Percentiles rank a stretch among this genome's conserved stretches.
Evolutionary conservation across 2,113 vertebrate genomes (phyloP).

Genomic region (Ranitomeya imitator): DNA sequence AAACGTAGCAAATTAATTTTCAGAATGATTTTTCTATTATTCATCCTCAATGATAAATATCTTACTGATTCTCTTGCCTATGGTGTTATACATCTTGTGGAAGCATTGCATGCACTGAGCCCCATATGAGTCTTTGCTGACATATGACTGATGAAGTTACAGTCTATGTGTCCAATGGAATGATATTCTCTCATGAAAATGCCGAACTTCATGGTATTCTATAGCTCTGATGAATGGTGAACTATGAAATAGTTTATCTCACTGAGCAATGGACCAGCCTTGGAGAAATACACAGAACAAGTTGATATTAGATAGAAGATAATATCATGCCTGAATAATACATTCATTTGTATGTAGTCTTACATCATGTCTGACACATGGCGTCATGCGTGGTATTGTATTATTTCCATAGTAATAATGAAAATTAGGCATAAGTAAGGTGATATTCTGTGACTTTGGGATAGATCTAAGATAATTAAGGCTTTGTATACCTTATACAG

Average conservation of each 20-base stretch:
- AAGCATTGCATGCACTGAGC: constrained; percentile 1
- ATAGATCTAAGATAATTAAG: not conserved
- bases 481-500: not conserved
- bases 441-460: not conserved
- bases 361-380: constrained; percentile 26
- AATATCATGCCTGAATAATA: constrained; percentile 45
- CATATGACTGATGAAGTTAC: constrained; percentile 35
- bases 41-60: constrained; percentile 36
- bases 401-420: not conserved
- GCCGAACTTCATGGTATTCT: constrained; percentile 30
- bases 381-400: constrained; percentile 16
- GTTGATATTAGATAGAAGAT: constrained; percentile 31
- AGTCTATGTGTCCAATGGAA: constrained; percentile 24
- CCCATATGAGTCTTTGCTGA: constrained; percentile 14
- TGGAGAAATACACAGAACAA: not conserved
- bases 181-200: constrained; percentile 42
- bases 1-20: constrained; percentile 24
- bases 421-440: not conserved
- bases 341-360: not conserved
- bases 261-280: constrained; percentile 16
- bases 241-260: constrained; percentile 25
- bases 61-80: constrained; percentile 26
- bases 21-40: constrained; percentile 19
- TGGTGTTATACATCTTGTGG: constrained; percentile 22
- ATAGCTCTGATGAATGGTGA: constrained; percentile 31